phyloP scores from a whole-genome alignment of 92 coral and sea anemone genomes.

The Porites divaricata region DNA sequence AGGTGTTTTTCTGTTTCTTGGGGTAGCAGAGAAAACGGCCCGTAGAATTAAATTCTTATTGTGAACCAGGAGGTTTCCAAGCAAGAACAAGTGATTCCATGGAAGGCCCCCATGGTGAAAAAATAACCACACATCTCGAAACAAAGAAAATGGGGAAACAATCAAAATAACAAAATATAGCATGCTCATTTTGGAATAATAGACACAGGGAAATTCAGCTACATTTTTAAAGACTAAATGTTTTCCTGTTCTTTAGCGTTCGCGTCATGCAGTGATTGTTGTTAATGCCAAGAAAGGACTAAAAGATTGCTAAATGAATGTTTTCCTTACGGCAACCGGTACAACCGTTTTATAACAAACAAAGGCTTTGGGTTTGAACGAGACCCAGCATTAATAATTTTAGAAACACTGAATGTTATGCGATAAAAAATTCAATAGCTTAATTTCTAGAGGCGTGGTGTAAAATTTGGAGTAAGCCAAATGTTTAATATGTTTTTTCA shows the following conservation, averaged over 20 bases:
- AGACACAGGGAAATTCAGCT: conserved; percentile 23
- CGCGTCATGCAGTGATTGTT: conserved; percentile 45
- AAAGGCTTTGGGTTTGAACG: conserved; percentile 45
- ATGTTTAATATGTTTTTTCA: conserved; percentile 64
- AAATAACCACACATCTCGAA: conserved; percentile 27
- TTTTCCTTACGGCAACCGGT: conserved; percentile 48
- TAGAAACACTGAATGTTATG: conserved; percentile 71
- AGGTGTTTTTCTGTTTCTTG: conserved; percentile 17
- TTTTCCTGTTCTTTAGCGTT: conserved; percentile 10
- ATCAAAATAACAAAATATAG: conserved; percentile 41
- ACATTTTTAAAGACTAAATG: conserved; percentile 30
- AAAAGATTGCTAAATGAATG: conserved; percentile 42
- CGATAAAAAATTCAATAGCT: conserved; percentile 81
- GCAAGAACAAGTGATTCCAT: conserved; percentile 29
- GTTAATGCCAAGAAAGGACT: conserved; percentile 22
- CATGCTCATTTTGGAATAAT: conserved; percentile 46
- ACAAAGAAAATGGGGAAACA: conserved; percentile 48
- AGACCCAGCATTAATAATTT: conserved; percentile 59
- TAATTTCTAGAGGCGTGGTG: conserved; percentile 73
- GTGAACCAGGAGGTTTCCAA: conserved; percentile 19
- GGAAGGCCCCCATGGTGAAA: conserved; percentile 11
- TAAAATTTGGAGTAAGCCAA: conserved; percentile 62
- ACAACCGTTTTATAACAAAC: conserved; percentile 62
- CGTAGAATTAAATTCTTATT: conserved; percentile 27
- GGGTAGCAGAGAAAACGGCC: background rate